Conservation (phyloP, 2,113 vertebrate species). For the Chunga burmeisteri region DNA sequence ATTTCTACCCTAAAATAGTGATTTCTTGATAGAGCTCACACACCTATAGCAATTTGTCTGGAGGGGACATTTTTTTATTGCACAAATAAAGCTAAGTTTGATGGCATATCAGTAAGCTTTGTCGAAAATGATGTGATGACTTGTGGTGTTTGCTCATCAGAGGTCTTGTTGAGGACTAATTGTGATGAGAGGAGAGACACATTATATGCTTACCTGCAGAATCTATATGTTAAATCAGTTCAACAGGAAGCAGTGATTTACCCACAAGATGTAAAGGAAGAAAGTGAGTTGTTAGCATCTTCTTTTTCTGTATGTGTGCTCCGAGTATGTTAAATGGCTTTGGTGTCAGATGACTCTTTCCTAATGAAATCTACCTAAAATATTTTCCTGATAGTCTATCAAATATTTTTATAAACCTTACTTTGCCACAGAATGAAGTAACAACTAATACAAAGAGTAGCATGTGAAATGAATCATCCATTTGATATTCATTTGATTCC, state of each 20-base stretch:
- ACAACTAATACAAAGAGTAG: not conserved
- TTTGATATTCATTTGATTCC: not conserved
- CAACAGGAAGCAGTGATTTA: not conserved
- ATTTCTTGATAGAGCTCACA: not conserved
- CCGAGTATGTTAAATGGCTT: not conserved
- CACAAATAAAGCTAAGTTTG: not conserved
- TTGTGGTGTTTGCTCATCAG: not conserved
- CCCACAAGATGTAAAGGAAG: not conserved
- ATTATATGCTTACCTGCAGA: not conserved
- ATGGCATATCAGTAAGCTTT: not conserved
- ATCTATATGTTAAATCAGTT: not conserved
- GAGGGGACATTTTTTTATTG: not conserved
- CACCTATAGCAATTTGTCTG: not conserved
- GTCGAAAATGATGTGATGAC: not conserved
- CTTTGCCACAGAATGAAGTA: not conserved
- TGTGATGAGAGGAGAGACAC: not conserved
- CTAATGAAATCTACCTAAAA: not conserved
- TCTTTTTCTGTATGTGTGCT: not conserved
- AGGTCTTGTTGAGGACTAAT: not conserved
- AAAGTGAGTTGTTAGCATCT: not conserved
- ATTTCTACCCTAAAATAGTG: not conserved
- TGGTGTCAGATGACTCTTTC: not conserved
- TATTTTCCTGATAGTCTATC: not conserved
- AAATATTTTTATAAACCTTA: not conserved
- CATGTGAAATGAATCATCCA: not conserved